Percentiles rank a stretch among this genome's conserved stretches.
Conservation (phyloP, 2,113 vertebrate species). For the Catharus minimus region DNA sequence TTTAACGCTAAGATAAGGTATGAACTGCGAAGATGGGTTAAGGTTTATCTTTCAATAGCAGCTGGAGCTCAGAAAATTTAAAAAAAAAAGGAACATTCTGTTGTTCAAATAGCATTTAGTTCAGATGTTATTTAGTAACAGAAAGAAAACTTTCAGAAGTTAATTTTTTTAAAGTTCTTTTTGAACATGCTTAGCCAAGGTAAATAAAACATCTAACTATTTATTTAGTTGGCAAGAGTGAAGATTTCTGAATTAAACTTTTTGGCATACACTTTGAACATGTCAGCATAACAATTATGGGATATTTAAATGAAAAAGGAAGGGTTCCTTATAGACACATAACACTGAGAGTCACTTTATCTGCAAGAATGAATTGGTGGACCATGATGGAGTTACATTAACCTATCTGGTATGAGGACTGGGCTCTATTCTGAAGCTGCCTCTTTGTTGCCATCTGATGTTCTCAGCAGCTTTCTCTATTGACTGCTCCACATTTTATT, state of each 20-base stretch:
- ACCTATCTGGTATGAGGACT: neutral
- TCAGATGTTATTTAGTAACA: constrained; percentile 57
- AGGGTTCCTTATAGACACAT: neutral
- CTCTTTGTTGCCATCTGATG: neutral
- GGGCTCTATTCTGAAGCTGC: neutral
- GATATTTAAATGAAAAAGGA: neutral
- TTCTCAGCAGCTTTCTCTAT: neutral
- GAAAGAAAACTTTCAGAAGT: constrained; percentile 27
- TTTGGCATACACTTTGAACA: neutral
- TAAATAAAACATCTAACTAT: constrained; percentile 1
- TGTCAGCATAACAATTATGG: neutral
- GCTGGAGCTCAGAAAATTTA: neutral
- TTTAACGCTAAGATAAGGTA: constrained; percentile 1
- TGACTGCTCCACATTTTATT: neutral
- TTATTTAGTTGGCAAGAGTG: neutral
- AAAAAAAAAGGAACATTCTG: neutral
- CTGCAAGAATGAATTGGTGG: neutral
- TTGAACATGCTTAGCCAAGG: neutral
- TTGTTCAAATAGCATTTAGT: constrained; percentile 27
- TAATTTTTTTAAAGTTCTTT: neutral
- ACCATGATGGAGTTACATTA: neutral
- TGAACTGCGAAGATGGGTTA: constrained; percentile 14
- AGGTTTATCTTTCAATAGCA: constrained; percentile 34
- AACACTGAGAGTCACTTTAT: neutral
- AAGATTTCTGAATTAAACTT: neutral